Base-by-base conservation (phyloP, 2,113 vertebrate genomes). In the Cynocephalus volans region DNA sequence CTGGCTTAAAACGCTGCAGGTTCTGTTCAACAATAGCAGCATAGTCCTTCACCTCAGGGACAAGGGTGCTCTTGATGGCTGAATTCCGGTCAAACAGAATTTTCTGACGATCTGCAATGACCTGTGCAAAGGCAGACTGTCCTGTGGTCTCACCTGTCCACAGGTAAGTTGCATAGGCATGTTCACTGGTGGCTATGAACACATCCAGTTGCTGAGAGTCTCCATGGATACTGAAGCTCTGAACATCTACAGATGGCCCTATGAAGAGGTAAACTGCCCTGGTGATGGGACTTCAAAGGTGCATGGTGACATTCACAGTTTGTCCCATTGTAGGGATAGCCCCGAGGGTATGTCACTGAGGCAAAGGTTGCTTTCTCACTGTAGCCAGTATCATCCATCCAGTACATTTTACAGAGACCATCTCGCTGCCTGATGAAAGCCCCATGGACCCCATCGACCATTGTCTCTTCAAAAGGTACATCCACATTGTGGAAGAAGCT, bases 401-500 rank as follows among this genome's bases (percentile, higher is more conserved):
- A 99, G 98, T 99, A 99, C 99, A 99, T 99, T 97, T 99, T 99
- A 97, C 99, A 99, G 5, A 98, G 98, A 23, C 99, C 99, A 31
- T 99, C 98, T 5, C 98, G 98, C 13, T 99, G 99, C 92, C 98
- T 98, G 73, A 99, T 98, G 75, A 99, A 99, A 12, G 99, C 99
- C 70, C 99, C 99, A 0, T 99, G 99, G 54, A 99, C 98, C 0
- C 99, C 99, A 10, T 99, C 99, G 8, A 99, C 98, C 50, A 98
- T 98, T 0, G 98, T 99, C 70, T 99, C 98, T 96, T 99, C 99
- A 96, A 99, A 99, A 31, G 99, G 99, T 76, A 99, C 96, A 58
- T 99, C 99, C 33, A 99, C 99, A 96, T 99, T 99, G 98, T 99
- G 99, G 96, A 99, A 99, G 98, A 99, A 99, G 97, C 99, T 99